Evolutionary conservation across 2,888 invertebrate species (phyloP).

Genomic region (Maniola hyperantus): DNA sequence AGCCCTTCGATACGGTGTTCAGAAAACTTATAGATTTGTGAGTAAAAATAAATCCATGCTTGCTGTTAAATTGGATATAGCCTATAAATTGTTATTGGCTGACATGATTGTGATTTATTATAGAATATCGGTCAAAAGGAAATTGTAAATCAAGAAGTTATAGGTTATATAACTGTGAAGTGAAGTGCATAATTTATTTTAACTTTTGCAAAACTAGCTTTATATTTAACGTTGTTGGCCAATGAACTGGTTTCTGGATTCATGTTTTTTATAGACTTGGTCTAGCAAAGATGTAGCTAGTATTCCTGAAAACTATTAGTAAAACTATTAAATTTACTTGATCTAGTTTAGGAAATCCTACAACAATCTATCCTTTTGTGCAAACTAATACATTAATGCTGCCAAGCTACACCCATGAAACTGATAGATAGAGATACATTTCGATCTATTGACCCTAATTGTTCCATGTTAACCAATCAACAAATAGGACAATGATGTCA

Average conservation of each 20-base stretch:
- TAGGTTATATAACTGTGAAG: not conserved
- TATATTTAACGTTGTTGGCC: not conserved
- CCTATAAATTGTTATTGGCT: conserved; percentile 16
- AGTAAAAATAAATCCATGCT: conserved; percentile 41
- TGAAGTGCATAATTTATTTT: not conserved
- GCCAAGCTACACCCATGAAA: conserved; percentile 20
- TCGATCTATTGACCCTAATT: conserved; percentile 26
- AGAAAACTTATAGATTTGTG: conserved; percentile 48
- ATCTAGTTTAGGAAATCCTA: conserved; percentile 15
- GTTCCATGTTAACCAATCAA: conserved; percentile 18
- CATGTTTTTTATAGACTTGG: not conserved
- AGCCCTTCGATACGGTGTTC: conserved; percentile 54
- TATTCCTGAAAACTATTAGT: not conserved
- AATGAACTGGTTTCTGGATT: conserved; percentile 1
- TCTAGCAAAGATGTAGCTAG: not conserved
- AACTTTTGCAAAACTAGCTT: not conserved
- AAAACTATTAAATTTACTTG: conserved; percentile 21
- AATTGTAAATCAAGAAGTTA: conserved; percentile 1
- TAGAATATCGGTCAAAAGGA: conserved; percentile 1
- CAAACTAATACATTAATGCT: conserved; percentile 34
- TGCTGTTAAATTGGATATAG: not conserved
- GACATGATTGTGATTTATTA: conserved; percentile 19
- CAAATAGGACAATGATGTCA: conserved; percentile 10
- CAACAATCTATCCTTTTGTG: conserved; percentile 20
- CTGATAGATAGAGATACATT: conserved; percentile 17